A percentile compares a stretch with the other conserved stretches of the same genome.
phyloP scores from a whole-genome alignment of 2,797 vertebrate species.

The Tolypeutes matacus region DNA sequence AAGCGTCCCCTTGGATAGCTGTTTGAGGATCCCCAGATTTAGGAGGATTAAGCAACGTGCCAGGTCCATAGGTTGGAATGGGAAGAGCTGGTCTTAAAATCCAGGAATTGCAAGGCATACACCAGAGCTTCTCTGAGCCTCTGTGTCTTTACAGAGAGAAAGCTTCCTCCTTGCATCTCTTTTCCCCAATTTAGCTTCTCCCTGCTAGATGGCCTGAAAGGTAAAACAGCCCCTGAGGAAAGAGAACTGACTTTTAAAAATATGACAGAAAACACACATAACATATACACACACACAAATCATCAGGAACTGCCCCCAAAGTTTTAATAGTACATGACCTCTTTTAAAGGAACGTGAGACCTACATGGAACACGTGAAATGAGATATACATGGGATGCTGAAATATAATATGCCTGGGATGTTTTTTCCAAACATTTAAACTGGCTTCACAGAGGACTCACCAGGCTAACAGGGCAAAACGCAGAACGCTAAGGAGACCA shows the following conservation, averaged over 20 bases:
- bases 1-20: neutral
- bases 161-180: neutral
- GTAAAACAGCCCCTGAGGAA: neutral
- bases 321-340: neutral
- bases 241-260: neutral
- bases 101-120: no score
- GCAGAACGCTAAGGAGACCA: neutral
- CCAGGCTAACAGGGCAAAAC: neutral
- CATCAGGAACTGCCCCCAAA: neutral
- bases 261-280: neutral
- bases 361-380: neutral
- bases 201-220: neutral
- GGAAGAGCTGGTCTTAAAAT: neutral
- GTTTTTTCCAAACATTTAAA: neutral
- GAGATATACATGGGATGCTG: rapidly evolving
- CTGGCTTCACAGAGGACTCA: neutral
- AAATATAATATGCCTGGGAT: rapidly evolving
- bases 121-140: neutral
- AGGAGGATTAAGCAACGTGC: neutral
- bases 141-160: neutral
- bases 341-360: neutral
- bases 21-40: neutral
- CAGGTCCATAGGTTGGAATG: neutral
- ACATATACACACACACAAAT: no score
- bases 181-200: neutral